Base-by-base conservation (phyloP, 2,888 invertebrate species). In the Terebella lapidaria region DNA sequence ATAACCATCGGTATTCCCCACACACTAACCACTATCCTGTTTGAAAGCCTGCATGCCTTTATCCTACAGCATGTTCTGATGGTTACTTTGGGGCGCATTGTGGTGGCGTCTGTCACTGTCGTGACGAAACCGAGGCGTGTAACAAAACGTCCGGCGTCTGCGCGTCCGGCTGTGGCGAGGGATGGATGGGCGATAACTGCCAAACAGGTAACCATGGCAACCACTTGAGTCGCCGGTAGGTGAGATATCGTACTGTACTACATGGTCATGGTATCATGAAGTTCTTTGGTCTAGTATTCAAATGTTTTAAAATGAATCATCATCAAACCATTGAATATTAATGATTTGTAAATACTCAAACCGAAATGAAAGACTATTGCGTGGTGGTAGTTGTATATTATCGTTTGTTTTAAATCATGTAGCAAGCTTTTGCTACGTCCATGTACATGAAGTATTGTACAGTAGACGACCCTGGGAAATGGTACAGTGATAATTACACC, bases 11-110 rank as follows among this genome's bases (percentile, higher is more conserved):
- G 42, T 35, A 35, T 10, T 35, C 10, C 10, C n/a, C 10, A 35
- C n/a, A 35, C n/a, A 35, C 10, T 15, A 35, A 10, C n/a, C 42
- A 35, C 42, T 35, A n/a, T 35, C n/a, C 42, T n/a, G n/a, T 35
- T 35, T 35, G 42, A 10, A 35, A 35, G n/a, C 42, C 42, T 35
- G 10, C 42, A 15, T 35, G 10, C 42, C n/a, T 15, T 35, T 10
- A 15, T n/a, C 45, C 5, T 27, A 3, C 66, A 76, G 78, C 68
- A 45, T 78, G 78, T 56, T 72, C 74, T 0, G 58, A 66, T 15
- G 74, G 75, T 18, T 64, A 75, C 25, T 78, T 76, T 62, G 77
- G 77, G 18, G 65, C 70, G 59, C 74, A 74, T 64, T 78, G 78
- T 65, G 71, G 68, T 51, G 67, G 71, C 56, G 74, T 72, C 47